These are phyloP conservation scores for Glaucopsyche alexis DNA, from an alignment of 2,888 invertebrate genomes.

Conservation along the genomic window DNA sequence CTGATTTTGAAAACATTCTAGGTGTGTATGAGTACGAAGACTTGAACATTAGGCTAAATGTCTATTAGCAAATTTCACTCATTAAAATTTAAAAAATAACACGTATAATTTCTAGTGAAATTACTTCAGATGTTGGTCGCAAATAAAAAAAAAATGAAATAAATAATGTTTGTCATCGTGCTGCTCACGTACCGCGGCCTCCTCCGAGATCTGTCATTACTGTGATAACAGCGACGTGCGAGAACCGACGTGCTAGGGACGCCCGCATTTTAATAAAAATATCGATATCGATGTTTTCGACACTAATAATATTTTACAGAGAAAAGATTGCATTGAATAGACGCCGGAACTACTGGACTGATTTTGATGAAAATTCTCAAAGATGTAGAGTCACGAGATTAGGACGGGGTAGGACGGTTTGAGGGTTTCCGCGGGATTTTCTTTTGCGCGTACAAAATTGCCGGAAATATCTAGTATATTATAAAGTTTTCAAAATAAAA, in stretches of 20 bases:
- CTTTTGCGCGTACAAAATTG: too few relatives aligned
- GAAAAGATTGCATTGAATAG: too few relatives aligned
- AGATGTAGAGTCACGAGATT: too few relatives aligned
- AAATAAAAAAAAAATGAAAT: slow-evolving; percentile 33
- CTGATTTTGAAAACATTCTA: background rate
- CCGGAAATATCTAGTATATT: too few relatives aligned
- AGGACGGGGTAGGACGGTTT: too few relatives aligned
- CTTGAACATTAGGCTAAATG: background rate
- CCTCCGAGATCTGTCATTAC: slow-evolving; percentile 74
- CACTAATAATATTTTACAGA: too few relatives aligned
- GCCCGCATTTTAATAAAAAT: slow-evolving; percentile 45
- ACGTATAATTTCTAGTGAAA: background rate
- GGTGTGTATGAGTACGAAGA: background rate
- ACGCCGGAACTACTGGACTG: too few relatives aligned
- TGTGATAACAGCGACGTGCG: slow-evolving; percentile 75
- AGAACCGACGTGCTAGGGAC: slow-evolving; percentile 59
- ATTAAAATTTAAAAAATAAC: background rate
- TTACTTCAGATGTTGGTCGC: slow-evolving; percentile 15
- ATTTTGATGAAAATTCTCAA: too few relatives aligned
- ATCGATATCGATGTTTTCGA: slow-evolving; percentile 36
- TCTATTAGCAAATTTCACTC: background rate
- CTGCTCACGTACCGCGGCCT: slow-evolving; percentile 64
- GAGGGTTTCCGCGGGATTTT: too few relatives aligned
- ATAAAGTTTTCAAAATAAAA: too few relatives aligned
- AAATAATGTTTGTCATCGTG: slow-evolving; percentile 38